Percentiles rank a stretch among this genome's conserved stretches.
phyloP scores from a whole-genome alignment of 2,888 invertebrate genomes.

The Drosophila helvetica region DNA sequence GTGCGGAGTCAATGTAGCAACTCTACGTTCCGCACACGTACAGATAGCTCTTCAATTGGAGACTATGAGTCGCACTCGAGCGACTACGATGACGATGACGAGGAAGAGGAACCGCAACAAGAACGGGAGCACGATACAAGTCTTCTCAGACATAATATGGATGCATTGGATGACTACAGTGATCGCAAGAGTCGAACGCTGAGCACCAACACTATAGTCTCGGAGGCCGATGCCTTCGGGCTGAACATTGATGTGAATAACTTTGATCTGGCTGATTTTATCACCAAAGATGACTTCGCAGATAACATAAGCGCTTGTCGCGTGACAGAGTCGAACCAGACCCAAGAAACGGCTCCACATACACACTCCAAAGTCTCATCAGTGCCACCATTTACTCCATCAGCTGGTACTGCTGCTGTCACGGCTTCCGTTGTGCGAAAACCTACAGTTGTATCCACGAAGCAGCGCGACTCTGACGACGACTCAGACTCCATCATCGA shows the following conservation, averaged over 20 bases:
- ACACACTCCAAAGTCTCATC: background rate
- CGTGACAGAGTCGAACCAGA: slow-evolving; percentile 12
- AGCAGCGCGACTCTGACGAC: slow-evolving; percentile 61
- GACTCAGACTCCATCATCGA: slow-evolving; percentile 83
- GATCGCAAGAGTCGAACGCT: slow-evolving; percentile 70
- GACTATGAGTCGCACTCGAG: slow-evolving; percentile 84
- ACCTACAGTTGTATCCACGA: slow-evolving; percentile 39
- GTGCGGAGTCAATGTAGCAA: slow-evolving; percentile 74
- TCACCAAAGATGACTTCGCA: slow-evolving; percentile 82
- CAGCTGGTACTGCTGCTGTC: background rate
- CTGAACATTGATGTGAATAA: slow-evolving; percentile 79
- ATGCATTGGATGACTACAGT: slow-evolving; percentile 2
- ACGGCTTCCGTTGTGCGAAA: slow-evolving; percentile 2
- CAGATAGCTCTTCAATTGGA: slow-evolving; percentile 82
- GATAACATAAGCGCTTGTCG: slow-evolving; percentile 48
- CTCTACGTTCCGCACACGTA: slow-evolving; percentile 81
- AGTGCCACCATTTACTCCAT: background rate
- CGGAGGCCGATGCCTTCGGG: slow-evolving; percentile 77
- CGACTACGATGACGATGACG: slow-evolving; percentile 81
- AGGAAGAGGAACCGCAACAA: slow-evolving; percentile 15
- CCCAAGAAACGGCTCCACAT: background rate
- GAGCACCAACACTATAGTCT: slow-evolving; percentile 74
- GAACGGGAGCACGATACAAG: background rate
- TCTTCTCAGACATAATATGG: background rate
- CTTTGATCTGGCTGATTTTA: slow-evolving; percentile 83